Percentiles rank a stretch among this genome's conserved stretches.
phyloP scores from a whole-genome alignment of 2,888 invertebrate genomes.

The Latheticus oryzae region DNA sequence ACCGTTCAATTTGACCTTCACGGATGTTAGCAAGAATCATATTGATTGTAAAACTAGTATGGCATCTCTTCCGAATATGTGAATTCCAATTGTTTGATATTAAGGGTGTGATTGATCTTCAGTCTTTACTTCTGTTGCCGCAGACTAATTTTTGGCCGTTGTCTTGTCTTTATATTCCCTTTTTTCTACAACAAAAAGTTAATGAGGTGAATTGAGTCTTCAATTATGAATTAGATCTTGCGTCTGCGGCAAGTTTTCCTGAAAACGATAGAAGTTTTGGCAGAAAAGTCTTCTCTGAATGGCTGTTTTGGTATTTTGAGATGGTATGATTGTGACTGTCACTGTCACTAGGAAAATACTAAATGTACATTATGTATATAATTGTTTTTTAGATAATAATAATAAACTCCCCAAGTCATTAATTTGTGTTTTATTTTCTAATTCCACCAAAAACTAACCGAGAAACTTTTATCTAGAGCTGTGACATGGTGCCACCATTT shows the following conservation, averaged over 20 bases:
- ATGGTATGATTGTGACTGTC: background rate
- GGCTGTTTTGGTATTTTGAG: conserved; percentile 4
- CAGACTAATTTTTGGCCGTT: conserved; percentile 7
- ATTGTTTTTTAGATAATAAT: conserved; percentile 35
- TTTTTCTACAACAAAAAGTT: background rate
- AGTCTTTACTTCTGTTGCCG: conserved; percentile 1
- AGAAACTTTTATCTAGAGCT: conserved; percentile 89
- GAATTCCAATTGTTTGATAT: conserved; percentile 51
- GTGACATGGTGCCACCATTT: conserved; percentile 98
- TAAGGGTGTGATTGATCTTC: conserved; percentile 29
- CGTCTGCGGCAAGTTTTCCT: too few relatives aligned
- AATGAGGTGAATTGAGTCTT: background rate
- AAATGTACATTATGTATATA: conserved; percentile 25
- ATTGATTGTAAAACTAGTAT: conserved; percentile 92
- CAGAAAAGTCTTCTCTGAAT: background rate
- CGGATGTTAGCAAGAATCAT: conserved; percentile 76
- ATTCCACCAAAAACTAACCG: conserved; percentile 98
- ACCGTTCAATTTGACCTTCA: conserved; percentile 81
- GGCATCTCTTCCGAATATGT: conserved; percentile 70
- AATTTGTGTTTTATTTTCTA: conserved; percentile 50
- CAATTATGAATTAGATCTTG: too few relatives aligned
- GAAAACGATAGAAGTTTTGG: too few relatives aligned
- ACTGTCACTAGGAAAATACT: conserved; percentile 3
- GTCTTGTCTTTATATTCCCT: conserved; percentile 3
- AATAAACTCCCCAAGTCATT: too few relatives aligned